Conservation (phyloP, 1,140 invertebrate species). For the Drosophila burlai region DNA sequence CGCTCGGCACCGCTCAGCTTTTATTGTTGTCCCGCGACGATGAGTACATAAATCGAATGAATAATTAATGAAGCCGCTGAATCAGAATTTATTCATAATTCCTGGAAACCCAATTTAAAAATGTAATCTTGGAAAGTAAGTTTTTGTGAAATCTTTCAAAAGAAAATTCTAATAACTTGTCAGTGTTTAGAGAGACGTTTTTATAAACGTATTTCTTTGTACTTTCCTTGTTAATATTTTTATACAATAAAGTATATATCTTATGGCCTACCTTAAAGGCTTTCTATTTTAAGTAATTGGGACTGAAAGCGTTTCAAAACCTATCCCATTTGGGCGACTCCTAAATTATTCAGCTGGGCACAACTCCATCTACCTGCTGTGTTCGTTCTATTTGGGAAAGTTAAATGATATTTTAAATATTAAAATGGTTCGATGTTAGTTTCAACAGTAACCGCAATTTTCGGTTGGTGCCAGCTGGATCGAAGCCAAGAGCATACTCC, state of each 20-base stretch:
- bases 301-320: neutral
- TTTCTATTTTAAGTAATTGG: neutral
- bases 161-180: neutral
- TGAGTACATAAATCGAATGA: conserved; percentile 32
- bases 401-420: conserved; percentile 57
- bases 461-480: conserved; percentile 36
- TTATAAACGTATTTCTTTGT: neutral
- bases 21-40: conserved; percentile 28
- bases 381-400: conserved; percentile 1
- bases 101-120: neutral
- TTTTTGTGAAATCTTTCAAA: neutral
- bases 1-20: conserved; percentile 1
- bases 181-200: neutral
- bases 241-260: neutral
- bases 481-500: conserved; percentile 38
- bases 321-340: neutral
- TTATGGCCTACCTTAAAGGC: neutral
- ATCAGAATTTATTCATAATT: conserved; percentile 15
- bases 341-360: conserved; percentile 11
- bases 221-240: neutral
- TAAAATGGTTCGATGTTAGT: conserved; percentile 43
- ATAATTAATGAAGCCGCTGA: conserved; percentile 33
- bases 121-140: neutral
- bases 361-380: neutral
- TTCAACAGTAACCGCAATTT: conserved; percentile 20